phyloP scores from a whole-genome alignment of 1,140 invertebrate genomes.

The Kradibia gibbosae region DNA sequence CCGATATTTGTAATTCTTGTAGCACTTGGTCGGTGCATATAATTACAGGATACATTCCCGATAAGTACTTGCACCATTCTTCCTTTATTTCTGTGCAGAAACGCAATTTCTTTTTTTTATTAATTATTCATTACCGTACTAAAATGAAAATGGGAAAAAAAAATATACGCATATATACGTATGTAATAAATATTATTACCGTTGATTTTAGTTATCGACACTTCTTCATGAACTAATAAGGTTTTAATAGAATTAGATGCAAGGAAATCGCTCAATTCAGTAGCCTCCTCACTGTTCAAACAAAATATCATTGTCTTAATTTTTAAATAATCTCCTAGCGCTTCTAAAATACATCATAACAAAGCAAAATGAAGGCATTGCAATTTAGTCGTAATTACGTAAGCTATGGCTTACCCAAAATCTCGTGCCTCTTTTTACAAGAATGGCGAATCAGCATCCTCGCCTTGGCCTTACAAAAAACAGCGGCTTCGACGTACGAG shows the following conservation, averaged over 20 bases:
- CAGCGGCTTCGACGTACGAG: constrained; percentile 68
- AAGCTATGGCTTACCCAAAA: constrained; percentile 54
- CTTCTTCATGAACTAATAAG: constrained; percentile 59
- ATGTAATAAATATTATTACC: constrained; percentile 50
- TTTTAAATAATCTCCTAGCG: constrained; percentile 18
- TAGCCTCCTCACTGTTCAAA: constrained; percentile 57
- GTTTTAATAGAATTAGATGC: constrained; percentile 51
- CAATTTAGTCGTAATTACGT: background rate
- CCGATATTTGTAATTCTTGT: constrained; percentile 61
- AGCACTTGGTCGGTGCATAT: constrained; percentile 68
- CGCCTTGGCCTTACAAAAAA: constrained; percentile 59
- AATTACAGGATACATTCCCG: constrained; percentile 62
- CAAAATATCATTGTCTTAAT: constrained; percentile 65
- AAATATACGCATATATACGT: no score
- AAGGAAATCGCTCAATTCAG: constrained; percentile 58
- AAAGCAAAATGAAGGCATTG: background rate
- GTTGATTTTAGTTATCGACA: constrained; percentile 53
- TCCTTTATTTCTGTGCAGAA: constrained; percentile 57
- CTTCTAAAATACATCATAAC: constrained; percentile 9
- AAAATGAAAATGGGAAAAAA: no score
- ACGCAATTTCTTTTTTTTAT: background rate
- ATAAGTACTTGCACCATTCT: constrained; percentile 58
- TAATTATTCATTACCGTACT: background rate
- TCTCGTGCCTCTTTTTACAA: constrained; percentile 54
- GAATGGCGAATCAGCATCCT: constrained; percentile 54